These are phyloP conservation scores for Mimachlamys varia DNA, from an alignment of 2,888 invertebrate species.

Conservation along the genomic window DNA sequence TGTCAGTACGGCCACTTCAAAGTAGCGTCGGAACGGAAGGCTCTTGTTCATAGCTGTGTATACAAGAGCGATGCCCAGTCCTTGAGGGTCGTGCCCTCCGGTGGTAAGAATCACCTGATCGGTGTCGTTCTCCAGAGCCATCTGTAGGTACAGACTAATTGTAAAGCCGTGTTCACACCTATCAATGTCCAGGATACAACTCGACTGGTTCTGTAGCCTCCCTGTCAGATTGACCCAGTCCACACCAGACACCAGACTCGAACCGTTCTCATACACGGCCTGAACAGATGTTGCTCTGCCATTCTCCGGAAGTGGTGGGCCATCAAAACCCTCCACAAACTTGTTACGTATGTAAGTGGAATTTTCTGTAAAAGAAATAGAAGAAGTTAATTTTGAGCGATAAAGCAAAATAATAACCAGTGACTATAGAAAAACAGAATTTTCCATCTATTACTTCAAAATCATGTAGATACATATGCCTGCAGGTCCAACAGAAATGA, in stretches of 20 bases:
- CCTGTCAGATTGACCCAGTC: constrained; percentile 50
- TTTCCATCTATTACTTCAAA: too few species aligned
- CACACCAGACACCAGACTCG: constrained; percentile 34
- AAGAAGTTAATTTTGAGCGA: not conserved
- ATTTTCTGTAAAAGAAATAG: not conserved
- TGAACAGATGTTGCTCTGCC: not conserved
- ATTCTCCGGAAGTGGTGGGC: not conserved
- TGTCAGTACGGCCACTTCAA: constrained; percentile 49
- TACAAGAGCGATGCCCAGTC: constrained; percentile 50
- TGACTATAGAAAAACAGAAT: too few species aligned
- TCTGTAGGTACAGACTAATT: constrained; percentile 48
- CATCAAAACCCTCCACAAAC: not conserved
- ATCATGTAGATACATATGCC: too few species aligned
- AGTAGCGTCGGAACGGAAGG: constrained; percentile 55
- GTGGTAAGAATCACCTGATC: constrained; percentile 53
- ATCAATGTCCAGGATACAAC: constrained; percentile 47
- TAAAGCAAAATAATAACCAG: not conserved
- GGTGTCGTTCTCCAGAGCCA: constrained; percentile 46
- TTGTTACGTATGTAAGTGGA: not conserved
- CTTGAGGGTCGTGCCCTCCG: constrained; percentile 50
- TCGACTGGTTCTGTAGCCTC: not conserved
- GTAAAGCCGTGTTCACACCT: constrained; percentile 54
- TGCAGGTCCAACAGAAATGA: too few species aligned
- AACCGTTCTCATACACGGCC: constrained; percentile 30
- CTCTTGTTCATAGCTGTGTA: constrained; percentile 53